Evolutionary conservation across 2,888 invertebrate genomes (phyloP).

Genomic region (Tanytarsus gracilentus): DNA sequence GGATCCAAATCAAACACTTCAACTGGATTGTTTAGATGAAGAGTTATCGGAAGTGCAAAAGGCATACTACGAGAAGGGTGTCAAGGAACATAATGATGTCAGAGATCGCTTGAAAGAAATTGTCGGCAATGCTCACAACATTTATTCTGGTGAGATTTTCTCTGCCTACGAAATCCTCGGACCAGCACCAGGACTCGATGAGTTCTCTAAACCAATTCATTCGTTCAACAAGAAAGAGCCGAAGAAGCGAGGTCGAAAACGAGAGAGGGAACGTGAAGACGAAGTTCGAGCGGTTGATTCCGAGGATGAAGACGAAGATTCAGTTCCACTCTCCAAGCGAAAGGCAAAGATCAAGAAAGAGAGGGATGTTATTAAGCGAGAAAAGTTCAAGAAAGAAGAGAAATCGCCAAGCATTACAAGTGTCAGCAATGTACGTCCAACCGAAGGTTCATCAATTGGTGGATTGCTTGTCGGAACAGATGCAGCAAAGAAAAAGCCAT

Average conservation of each 20-base stretch:
- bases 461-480: slow-evolving; percentile 58
- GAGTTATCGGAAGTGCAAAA: slow-evolving; percentile 45
- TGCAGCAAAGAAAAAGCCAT: slow-evolving; percentile 41
- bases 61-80: slow-evolving; percentile 52
- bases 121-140: slow-evolving; percentile 52
- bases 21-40: slow-evolving; percentile 22
- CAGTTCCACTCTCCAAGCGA: slow-evolving; percentile 11
- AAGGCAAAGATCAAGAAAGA: slow-evolving; percentile 36
- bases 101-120: slow-evolving; percentile 52
- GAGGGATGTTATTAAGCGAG: not conserved
- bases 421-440: slow-evolving; percentile 47
- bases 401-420: slow-evolving; percentile 35
- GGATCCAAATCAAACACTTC: slow-evolving; percentile 22
- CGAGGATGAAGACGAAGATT: slow-evolving; percentile 15
- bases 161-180: slow-evolving; percentile 56
- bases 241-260: slow-evolving; percentile 6
- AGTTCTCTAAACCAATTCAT: slow-evolving; percentile 32
- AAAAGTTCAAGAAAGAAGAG: slow-evolving; percentile 44
- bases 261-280: slow-evolving; percentile 30
- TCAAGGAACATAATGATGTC: slow-evolving; percentile 58
- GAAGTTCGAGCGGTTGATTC: slow-evolving; percentile 15
- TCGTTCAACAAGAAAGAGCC: slow-evolving; percentile 32
- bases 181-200: slow-evolving; percentile 35
- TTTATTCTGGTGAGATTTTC: slow-evolving; percentile 57
- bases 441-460: slow-evolving; percentile 63